phyloP scores from a whole-genome alignment of 2,113 vertebrate genomes.

The Arothron firmamentum region DNA sequence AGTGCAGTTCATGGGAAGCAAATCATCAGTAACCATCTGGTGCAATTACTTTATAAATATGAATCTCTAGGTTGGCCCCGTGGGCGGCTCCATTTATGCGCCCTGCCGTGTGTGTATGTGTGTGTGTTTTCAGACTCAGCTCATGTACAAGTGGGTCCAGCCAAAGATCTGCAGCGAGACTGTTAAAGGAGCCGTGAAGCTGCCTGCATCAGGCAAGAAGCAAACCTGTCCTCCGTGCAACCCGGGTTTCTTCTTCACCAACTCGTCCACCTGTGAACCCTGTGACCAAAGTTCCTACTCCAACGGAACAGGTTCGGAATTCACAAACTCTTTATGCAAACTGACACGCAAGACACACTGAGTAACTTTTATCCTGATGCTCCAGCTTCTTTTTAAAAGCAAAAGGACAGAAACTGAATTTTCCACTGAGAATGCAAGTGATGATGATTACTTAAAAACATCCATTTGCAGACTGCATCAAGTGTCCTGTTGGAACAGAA shows the following conservation, averaged over 20 bases:
- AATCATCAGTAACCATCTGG: conserved; percentile 15
- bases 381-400: background rate
- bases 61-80: background rate
- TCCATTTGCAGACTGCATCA: conserved; percentile 74
- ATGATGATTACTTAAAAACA: too few relatives aligned
- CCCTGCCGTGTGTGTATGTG: background rate
- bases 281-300: conserved; percentile 82
- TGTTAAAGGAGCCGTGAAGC: conserved; percentile 64
- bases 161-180: conserved; percentile 89
- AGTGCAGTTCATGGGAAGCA: background rate
- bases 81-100: conserved; percentile 15
- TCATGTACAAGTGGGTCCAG: conserved; percentile 95
- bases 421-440: too few relatives aligned
- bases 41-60: conserved; percentile 33
- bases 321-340: background rate
- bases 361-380: background rate
- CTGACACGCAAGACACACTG: background rate
- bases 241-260: conserved; percentile 85
- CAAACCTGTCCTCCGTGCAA: conserved; percentile 88
- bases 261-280: conserved; percentile 80
- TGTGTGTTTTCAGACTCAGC: conserved; percentile 79
- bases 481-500: conserved; percentile 86
- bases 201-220: conserved; percentile 82
- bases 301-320: conserved; percentile 82
- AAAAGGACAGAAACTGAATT: too few relatives aligned